Conservation (phyloP, 2,113 vertebrate genomes). For the Redunca redunca region DNA sequence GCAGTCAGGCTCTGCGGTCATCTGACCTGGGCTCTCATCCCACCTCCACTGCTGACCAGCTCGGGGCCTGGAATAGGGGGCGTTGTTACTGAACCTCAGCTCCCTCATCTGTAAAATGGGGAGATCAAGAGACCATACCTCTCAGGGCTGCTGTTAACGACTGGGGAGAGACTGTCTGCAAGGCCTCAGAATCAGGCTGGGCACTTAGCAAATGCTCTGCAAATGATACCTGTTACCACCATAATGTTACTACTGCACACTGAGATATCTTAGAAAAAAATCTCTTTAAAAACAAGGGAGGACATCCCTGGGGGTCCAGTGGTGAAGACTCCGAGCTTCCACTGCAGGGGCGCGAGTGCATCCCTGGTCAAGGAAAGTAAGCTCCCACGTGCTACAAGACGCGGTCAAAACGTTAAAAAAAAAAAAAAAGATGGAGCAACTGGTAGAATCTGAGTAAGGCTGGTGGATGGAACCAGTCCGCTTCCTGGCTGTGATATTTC, state of each 20-base stretch:
- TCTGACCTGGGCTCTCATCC: not conserved
- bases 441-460: not conserved
- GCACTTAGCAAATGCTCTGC: rapidly evolving
- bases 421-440: rapidly evolving
- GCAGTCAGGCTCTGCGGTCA: rapidly evolving
- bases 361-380: not conserved
- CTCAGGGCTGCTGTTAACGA: not conserved
- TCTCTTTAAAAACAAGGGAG: not conserved
- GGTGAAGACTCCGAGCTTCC: not conserved
- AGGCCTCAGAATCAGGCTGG: too few species aligned
- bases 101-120: not conserved
- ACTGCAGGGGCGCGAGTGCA: not conserved
- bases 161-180: rapidly evolving
- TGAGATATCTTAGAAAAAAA: not conserved
- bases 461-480: rapidly evolving
- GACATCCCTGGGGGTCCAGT: not conserved
- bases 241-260: rapidly evolving
- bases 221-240: rapidly evolving
- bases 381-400: not conserved
- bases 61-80: not conserved
- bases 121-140: rapidly evolving
- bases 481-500: not conserved
- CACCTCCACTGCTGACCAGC: too few species aligned
- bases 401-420: rapidly evolving
- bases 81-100: too few species aligned